These are phyloP conservation scores for Spheniscus humboldti DNA, from an alignment of 2,797 vertebrate species.

Conservation along the genomic window DNA sequence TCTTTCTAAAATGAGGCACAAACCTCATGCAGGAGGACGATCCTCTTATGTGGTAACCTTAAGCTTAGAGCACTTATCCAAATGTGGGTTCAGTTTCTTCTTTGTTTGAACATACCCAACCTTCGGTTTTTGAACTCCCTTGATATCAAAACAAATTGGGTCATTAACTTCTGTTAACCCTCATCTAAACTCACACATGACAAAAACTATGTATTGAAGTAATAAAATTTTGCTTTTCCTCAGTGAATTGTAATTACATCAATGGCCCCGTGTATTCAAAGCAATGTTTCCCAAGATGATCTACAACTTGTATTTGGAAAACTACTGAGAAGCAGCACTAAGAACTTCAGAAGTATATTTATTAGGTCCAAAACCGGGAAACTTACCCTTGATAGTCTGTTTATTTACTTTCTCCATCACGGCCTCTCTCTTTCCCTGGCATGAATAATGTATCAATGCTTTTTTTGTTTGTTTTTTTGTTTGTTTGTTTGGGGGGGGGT, in stretches of 20 bases:
- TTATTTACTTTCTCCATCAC: neutral
- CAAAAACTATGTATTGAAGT: neutral
- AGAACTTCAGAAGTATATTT: neutral
- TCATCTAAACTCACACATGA: neutral
- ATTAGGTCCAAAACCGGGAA: neutral
- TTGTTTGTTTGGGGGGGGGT: neutral
- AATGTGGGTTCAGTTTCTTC: neutral
- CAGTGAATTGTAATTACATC: neutral
- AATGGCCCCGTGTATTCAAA: neutral
- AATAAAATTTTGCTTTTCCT: neutral
- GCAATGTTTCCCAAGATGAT: neutral
- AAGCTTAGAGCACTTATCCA: neutral
- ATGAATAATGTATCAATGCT: neutral
- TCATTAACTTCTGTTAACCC: neutral
- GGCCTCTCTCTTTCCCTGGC: neutral
- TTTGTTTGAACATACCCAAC: neutral
- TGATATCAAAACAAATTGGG: neutral
- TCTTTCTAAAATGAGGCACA: neutral
- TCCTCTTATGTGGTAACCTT: neutral
- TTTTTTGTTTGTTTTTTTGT: neutral
- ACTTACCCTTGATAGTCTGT: neutral
- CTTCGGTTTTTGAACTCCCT: neutral
- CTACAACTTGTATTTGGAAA: neutral
- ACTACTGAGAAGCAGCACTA: neutral
- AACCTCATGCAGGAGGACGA: neutral